These are phyloP conservation scores for Cremastinae sp. DNA, from an alignment of 2,888 invertebrate species.

Conservation along the genomic window DNA sequence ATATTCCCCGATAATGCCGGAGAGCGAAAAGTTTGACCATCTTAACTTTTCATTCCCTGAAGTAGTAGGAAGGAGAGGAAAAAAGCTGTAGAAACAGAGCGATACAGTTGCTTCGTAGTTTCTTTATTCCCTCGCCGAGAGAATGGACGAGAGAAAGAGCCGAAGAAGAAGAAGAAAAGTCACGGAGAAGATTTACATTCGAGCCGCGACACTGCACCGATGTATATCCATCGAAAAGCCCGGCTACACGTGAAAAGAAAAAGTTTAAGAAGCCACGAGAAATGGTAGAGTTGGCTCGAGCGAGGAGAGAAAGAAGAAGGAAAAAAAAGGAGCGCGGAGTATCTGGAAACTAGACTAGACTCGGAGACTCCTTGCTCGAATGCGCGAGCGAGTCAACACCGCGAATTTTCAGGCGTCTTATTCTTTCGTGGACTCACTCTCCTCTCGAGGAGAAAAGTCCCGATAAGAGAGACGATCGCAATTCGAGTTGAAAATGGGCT, in stretches of 20 bases:
- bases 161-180: slow-evolving; percentile 36
- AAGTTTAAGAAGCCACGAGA: slow-evolving; percentile 6
- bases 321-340: slow-evolving; percentile 7
- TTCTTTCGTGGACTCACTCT: slow-evolving; percentile 34
- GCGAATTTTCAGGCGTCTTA: slow-evolving; percentile 25
- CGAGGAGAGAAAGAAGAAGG: background rate
- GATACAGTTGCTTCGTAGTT: slow-evolving; percentile 8
- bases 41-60: slow-evolving; percentile 49
- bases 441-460: slow-evolving; percentile 32
- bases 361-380: slow-evolving; percentile 20
- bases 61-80: background rate
- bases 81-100: background rate
- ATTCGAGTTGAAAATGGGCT: no score
- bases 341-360: slow-evolving; percentile 46
- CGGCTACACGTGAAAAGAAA: slow-evolving; percentile 10
- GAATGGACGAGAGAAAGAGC: slow-evolving; percentile 42
- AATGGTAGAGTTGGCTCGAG: slow-evolving; percentile 1
- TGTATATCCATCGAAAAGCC: slow-evolving; percentile 4
- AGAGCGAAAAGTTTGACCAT: slow-evolving; percentile 50
- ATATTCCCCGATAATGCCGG: slow-evolving; percentile 9
- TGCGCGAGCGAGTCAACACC: slow-evolving; percentile 10
- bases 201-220: slow-evolving; percentile 32
- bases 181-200: slow-evolving; percentile 57
- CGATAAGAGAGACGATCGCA: slow-evolving; percentile 39
- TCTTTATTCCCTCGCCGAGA: slow-evolving; percentile 54